A percentile compares a stretch with the other conserved stretches of the same genome.
phyloP scores from a whole-genome alignment of 2,113 vertebrate genomes.

The Engraulis encrasicolus region DNA sequence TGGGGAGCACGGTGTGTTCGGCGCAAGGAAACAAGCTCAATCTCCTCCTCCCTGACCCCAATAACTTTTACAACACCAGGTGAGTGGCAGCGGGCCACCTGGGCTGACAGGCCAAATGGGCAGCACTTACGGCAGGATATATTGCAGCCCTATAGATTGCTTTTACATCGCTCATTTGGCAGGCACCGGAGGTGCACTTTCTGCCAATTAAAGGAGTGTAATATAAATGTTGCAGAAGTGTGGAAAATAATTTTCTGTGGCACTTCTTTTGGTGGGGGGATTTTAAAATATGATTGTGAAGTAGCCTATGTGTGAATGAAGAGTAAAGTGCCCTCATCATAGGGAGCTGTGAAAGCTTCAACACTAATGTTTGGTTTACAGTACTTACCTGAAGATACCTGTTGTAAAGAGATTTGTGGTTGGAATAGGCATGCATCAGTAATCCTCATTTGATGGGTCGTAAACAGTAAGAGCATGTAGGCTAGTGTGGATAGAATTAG shows the following conservation, averaged over 20 bases:
- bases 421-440: not conserved
- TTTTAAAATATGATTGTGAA: too few relatives aligned
- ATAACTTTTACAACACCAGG: slow-evolving; percentile 5
- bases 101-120: slow-evolving; percentile 8
- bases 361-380: too few relatives aligned
- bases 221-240: not conserved
- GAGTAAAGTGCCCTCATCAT: too few relatives aligned
- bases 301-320: too few relatives aligned
- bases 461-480: not conserved
- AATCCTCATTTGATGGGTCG: not conserved
- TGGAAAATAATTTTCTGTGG: not conserved
- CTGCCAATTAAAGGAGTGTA: not conserved
- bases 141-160: not conserved
- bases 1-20: slow-evolving; percentile 6
- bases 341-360: too few relatives aligned
- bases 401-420: too few relatives aligned
- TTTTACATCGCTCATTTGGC: slow-evolving; percentile 5
- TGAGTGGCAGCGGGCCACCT: not conserved
- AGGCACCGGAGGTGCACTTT: not conserved
- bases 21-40: not conserved
- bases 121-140: slow-evolving; percentile 4
- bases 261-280: too few relatives aligned
- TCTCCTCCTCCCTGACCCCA: slow-evolving; percentile 6
- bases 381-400: too few relatives aligned
- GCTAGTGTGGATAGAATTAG: not conserved